These are phyloP conservation scores for Rhombomys opimus DNA, from an alignment of 2,113 vertebrate species.

Conservation along the genomic window DNA sequence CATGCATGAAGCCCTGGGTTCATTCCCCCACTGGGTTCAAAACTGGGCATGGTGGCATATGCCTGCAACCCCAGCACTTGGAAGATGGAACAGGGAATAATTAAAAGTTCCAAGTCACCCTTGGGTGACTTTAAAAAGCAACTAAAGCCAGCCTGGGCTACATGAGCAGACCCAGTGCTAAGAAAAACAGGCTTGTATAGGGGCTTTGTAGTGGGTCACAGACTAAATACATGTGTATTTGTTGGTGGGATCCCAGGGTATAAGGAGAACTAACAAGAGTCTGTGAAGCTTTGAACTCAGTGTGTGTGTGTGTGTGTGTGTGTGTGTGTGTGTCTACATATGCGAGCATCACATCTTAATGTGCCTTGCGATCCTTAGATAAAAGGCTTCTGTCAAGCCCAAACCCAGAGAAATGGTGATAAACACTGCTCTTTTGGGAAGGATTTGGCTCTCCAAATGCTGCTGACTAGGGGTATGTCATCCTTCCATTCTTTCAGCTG, in stretches of 20 bases:
- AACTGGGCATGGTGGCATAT: neutral
- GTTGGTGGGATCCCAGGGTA: neutral
- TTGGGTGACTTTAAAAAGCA: no score
- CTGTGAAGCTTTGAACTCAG: neutral
- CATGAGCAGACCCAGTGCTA: no score
- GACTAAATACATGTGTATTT: neutral
- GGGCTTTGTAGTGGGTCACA: neutral
- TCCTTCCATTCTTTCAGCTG: neutral
- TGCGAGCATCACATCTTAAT: neutral
- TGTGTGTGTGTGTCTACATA: neutral
- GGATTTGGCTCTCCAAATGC: neutral
- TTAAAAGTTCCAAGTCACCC: neutral
- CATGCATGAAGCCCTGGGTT: neutral
- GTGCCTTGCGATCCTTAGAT: slow-evolving; percentile 19
- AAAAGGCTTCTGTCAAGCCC: neutral
- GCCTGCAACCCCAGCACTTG: no score
- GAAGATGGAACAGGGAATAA: neutral
- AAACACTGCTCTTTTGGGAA: neutral
- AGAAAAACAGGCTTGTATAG: neutral
- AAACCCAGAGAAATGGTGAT: neutral
- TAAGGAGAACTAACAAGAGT: neutral
- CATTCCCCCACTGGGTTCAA: neutral
- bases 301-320: neutral
- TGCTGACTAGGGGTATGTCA: neutral
- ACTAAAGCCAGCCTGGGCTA: neutral